Evolutionary conservation across 2,888 invertebrate genomes (phyloP).

Genomic region (Vesta saturnalis): DNA sequence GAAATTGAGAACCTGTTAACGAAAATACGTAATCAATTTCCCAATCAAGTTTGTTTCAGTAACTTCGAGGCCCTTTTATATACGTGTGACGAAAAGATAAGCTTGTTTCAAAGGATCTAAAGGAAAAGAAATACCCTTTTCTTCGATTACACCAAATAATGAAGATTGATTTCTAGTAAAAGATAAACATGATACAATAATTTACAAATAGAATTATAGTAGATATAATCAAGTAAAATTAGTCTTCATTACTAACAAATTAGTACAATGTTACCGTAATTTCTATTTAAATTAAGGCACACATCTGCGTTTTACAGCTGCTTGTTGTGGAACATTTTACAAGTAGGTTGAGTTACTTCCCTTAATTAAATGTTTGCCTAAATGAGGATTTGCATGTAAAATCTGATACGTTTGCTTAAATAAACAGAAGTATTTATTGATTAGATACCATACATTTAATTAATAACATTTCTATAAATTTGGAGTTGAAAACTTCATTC

Average conservation of each 20-base stretch:
- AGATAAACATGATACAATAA: background rate
- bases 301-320: constrained; percentile 17
- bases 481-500: no score
- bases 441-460: no score
- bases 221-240: constrained; percentile 12
- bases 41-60: no score
- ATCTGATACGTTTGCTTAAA: background rate
- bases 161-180: no score
- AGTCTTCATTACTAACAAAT: constrained; percentile 21
- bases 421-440: background rate
- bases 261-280: constrained; percentile 17
- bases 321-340: constrained; percentile 13
- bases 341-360: constrained; percentile 13
- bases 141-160: no score
- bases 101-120: no score
- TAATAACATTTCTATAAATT: no score
- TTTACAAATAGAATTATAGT: background rate
- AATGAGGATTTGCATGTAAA: background rate
- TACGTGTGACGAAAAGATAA: no score
- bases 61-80: no score
- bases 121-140: no score
- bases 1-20: no score
- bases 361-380: constrained; percentile 1
- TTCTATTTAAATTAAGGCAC: constrained; percentile 19
- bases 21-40: no score